A percentile compares a stretch with the other conserved stretches of the same genome.
Evolutionary conservation across 2,113 vertebrate genomes (phyloP).

Genomic region (Puma concolor): DNA sequence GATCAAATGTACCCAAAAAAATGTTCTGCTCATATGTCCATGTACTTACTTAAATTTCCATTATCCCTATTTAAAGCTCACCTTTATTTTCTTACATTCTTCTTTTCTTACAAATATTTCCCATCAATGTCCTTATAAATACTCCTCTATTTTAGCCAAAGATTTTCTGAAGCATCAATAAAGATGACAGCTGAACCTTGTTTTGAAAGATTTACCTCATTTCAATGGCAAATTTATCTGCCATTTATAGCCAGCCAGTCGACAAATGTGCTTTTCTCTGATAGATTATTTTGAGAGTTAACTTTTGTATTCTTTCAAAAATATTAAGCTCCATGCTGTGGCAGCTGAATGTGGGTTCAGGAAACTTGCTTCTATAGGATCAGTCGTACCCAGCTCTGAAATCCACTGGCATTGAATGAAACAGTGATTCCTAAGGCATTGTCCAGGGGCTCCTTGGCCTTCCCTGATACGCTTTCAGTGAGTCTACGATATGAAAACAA

Average conservation of each 20-base stretch:
- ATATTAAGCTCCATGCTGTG: not conserved
- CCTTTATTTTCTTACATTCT: not conserved
- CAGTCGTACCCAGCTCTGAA: not conserved
- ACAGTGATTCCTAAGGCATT: not conserved
- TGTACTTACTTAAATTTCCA: not conserved
- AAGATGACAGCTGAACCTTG: not conserved
- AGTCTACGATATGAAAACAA: not conserved
- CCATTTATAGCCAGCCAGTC: not conserved
- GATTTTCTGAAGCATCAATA: slow-evolving; percentile 19
- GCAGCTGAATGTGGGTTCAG: not conserved
- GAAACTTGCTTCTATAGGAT: not conserved
- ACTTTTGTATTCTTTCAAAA: slow-evolving; percentile 41
- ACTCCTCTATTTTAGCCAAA: not conserved
- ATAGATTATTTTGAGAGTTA: not conserved
- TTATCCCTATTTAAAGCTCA: not conserved
- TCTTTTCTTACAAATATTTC: slow-evolving; percentile 17
- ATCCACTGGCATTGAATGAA: not conserved
- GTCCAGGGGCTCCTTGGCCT: not conserved
- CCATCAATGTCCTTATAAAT: not conserved
- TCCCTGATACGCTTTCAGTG: not conserved
- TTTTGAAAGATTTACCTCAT: slow-evolving; percentile 55
- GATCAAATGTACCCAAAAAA: not conserved
- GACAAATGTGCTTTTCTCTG: not conserved
- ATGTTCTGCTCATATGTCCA: not conserved
- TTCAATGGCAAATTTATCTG: slow-evolving; percentile 18